phyloP scores from a whole-genome alignment of 1,140 invertebrate genomes.

The Pseudoatta argentina region DNA sequence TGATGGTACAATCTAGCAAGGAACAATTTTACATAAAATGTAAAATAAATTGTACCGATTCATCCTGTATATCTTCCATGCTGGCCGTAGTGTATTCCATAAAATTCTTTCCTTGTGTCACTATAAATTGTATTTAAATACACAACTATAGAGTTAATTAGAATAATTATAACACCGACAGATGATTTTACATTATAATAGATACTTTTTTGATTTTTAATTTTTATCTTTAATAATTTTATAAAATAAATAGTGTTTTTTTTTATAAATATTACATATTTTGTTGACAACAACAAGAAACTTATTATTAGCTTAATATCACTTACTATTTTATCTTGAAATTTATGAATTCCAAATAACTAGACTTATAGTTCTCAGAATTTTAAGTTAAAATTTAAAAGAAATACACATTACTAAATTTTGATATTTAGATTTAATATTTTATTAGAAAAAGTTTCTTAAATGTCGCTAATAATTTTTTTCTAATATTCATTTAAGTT shows the following conservation, averaged over 20 bases:
- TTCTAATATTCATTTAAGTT: background rate
- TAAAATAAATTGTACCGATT: no score
- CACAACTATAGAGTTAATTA: background rate
- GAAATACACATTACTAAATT: background rate
- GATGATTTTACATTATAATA: background rate
- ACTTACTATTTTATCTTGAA: background rate
- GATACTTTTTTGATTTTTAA: background rate
- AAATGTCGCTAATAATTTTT: background rate
- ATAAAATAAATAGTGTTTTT: background rate
- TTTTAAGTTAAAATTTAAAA: background rate
- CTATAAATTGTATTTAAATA: constrained; percentile 10
- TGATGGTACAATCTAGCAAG: no score
- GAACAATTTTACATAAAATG: no score
- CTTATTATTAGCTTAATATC: background rate
- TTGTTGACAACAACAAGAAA: background rate
- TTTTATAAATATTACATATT: background rate
- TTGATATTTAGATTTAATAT: background rate
- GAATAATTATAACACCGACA: background rate
- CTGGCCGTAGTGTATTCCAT: background rate
- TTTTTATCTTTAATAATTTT: background rate
- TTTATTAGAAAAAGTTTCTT: background rate
- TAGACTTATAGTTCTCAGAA: background rate
- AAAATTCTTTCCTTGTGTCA: background rate
- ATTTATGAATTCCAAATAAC: background rate
- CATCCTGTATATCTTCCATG: background rate